These are phyloP conservation scores for Ectropis grisescens DNA, from an alignment of 1,140 invertebrate species.

Conservation along the genomic window DNA sequence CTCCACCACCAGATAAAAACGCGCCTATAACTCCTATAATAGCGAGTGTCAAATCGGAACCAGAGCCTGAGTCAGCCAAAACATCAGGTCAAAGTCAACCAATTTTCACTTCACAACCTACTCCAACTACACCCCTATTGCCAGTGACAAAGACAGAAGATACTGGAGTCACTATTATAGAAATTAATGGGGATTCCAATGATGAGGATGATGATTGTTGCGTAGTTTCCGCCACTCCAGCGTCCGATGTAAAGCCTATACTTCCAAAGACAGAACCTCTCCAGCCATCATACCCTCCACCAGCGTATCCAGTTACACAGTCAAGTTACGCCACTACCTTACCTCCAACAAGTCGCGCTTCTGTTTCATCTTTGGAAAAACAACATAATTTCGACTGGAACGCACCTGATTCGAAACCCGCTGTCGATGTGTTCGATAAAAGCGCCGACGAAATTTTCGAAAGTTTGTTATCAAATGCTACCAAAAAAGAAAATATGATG, in stretches of 20 bases:
- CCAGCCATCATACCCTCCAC: background rate
- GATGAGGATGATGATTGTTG: slow-evolving; percentile 64
- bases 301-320: slow-evolving; percentile 22
- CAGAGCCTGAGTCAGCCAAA: slow-evolving; percentile 13
- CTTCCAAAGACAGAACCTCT: slow-evolving; percentile 31
- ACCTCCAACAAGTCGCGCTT: slow-evolving; percentile 13
- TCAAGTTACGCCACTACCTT: slow-evolving; percentile 24
- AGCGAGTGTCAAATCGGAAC: slow-evolving; percentile 42
- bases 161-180: slow-evolving; percentile 38
- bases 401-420: slow-evolving; percentile 51
- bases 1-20: slow-evolving; percentile 26
- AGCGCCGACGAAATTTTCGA: slow-evolving; percentile 59
- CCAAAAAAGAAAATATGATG: slow-evolving; percentile 45
- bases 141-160: slow-evolving; percentile 46
- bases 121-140: slow-evolving; percentile 19
- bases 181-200: slow-evolving; percentile 61
- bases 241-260: slow-evolving; percentile 46
- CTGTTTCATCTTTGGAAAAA: slow-evolving; percentile 37
- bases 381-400: slow-evolving; percentile 61
- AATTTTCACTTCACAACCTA: slow-evolving; percentile 12
- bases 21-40: slow-evolving; percentile 36
- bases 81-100: slow-evolving; percentile 11
- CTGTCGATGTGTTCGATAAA: slow-evolving; percentile 49
- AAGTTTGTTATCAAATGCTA: slow-evolving; percentile 39
- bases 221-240: slow-evolving; percentile 55